A percentile compares a stretch with the other conserved stretches of the same genome.
Evolutionary conservation across 2,797 vertebrate species (phyloP).

Genomic region (Pipistrellus pipistrellus): DNA sequence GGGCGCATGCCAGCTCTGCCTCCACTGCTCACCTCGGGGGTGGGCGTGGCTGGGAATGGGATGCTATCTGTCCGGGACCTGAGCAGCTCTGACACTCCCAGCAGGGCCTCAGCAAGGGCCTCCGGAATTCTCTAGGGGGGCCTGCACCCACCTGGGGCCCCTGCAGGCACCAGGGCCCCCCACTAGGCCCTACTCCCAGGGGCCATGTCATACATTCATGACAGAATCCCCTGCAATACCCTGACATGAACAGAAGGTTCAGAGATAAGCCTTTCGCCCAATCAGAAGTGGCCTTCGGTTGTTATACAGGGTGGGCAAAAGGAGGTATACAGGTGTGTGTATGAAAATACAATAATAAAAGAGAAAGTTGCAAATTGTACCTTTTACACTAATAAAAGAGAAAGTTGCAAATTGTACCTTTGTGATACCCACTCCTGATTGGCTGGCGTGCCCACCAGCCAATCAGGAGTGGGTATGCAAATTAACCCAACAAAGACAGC

Average conservation of each 20-base stretch:
- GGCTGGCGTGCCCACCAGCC: no score
- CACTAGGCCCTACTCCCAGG: rapidly evolving
- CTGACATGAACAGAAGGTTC: not conserved
- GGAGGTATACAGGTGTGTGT: not conserved
- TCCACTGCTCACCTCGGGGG: not conserved
- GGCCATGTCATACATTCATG: rapidly evolving
- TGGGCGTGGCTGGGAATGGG: not conserved
- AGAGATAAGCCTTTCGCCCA: not conserved
- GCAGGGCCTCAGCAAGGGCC: not conserved
- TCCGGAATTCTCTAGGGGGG: not conserved
- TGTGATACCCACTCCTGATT: no score
- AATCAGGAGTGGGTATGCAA: no score
- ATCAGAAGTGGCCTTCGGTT: not conserved
- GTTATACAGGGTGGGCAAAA: not conserved
- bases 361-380: no score
- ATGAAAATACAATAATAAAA: not conserved
- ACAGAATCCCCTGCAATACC: not conserved
- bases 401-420: no score
- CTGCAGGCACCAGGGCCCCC: not conserved
- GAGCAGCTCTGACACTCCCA: not conserved
- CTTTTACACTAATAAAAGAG: no score
- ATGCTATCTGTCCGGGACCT: not conserved
- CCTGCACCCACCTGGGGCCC: not conserved
- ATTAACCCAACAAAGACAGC: no score
- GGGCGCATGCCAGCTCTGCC: no score